These are phyloP conservation scores for Diacarnus erythraeanus DNA, from an alignment of 37 sponge, comb jelly and placozoan species.

Conservation along the genomic window DNA sequence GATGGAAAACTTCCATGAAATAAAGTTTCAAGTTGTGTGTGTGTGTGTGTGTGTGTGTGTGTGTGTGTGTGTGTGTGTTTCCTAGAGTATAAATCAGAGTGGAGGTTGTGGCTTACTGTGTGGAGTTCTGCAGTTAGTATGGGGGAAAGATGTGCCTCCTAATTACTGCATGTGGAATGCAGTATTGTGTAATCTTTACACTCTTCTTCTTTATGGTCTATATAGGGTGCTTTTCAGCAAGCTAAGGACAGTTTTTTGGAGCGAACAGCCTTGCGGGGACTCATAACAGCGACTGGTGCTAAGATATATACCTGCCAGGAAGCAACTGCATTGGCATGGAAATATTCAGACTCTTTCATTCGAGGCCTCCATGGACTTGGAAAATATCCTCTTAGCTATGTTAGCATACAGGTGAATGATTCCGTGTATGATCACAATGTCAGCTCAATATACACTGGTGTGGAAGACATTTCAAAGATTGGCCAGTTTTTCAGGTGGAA, in stretches of 20 bases:
- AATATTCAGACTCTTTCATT: slow-evolving; percentile 67
- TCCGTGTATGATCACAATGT: slow-evolving; percentile 35
- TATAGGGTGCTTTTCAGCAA: slow-evolving; percentile 26
- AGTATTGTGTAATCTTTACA: too few relatives aligned
- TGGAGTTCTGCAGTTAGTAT: too few relatives aligned
- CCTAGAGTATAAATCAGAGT: too few relatives aligned
- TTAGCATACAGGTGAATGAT: slow-evolving; percentile 56
- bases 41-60: too few relatives aligned
- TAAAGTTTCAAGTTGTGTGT: too few relatives aligned
- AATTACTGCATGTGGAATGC: too few relatives aligned
- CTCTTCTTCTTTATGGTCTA: too few relatives aligned
- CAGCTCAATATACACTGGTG: slow-evolving; percentile 72
- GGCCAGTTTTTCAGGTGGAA: slow-evolving; percentile 76
- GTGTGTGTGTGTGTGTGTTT: too few relatives aligned
- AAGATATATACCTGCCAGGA: slow-evolving; percentile 35
- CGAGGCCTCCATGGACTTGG: slow-evolving; percentile 6
- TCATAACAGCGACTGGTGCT: neutral
- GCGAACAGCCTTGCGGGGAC: neutral
- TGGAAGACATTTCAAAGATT: slow-evolving; percentile 32
- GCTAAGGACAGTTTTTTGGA: neutral
- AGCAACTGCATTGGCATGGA: slow-evolving; percentile 66
- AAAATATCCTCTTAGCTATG: slow-evolving; percentile 17
- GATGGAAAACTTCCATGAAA: too few relatives aligned
- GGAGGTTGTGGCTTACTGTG: too few relatives aligned
- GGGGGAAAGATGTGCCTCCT: too few relatives aligned